Evolutionary conservation across 2,888 invertebrate genomes (phyloP), one percentile per base, ranked within the genome.

Genomic region (Odontocolon sp.): DNA sequence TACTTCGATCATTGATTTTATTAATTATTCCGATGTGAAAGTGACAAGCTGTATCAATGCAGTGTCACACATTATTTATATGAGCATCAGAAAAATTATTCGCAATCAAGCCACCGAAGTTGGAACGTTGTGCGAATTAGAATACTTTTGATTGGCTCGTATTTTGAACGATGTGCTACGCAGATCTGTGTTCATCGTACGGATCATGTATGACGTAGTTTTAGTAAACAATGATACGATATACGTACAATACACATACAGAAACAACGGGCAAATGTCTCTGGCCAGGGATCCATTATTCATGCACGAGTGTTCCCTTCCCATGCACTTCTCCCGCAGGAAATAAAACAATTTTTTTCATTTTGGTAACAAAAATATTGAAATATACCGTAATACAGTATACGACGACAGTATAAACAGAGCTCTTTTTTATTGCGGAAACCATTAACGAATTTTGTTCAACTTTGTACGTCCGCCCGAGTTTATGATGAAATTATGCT

Each of bases 131-230:
- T 71, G 61, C 68, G 81, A 84, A 81, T 79, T 76, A 80, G 83
- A 81, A 84, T 79, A 82, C 81, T 83, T 82, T 84, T 77, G 85
- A 85, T 83, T 83, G 82, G 76, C 74, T 54, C 42, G 6, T 42
- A 42, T 16, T 14, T 1, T 21, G 21, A 45, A 33, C 6, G 5
- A 33, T 33, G 47, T 6, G 26, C 11, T 16, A 8, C 14, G 9
- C 28, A 21, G 21, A 21, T 47, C 47, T 21, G 11, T 18, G 18
- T 47, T 63, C 71, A 28, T 59, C 56, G 56, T 42, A 18, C 33
- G 21, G 38, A 45, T 47, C 42, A 70, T 61, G 71, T 50, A 50
- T 63, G 21, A 71, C 63, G 40, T 45, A 56, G 23, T 33, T 54
- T 56, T 54, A 64, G 14, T 26, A 23, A 50, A 33, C 54, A 36